Percentiles rank a stretch among this genome's conserved stretches.
phyloP scores from a whole-genome alignment of 2,113 vertebrate species.

The Larimichthys polyactis region DNA sequence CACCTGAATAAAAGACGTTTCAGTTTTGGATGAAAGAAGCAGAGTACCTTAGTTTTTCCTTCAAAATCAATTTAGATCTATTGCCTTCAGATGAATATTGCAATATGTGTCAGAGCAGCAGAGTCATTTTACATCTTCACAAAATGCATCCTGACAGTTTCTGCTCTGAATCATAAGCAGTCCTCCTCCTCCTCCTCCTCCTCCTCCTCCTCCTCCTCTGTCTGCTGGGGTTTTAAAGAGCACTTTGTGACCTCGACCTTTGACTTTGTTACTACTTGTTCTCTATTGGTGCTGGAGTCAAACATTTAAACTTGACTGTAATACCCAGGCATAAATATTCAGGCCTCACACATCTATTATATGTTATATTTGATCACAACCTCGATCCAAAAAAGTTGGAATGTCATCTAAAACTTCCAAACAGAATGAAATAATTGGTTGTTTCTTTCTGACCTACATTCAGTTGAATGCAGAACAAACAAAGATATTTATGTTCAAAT shows the following conservation, averaged over 20 bases:
- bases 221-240: not conserved
- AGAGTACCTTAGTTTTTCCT: conserved; percentile 29
- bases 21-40: too few species aligned
- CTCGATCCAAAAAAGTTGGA: too few species aligned
- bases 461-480: too few species aligned
- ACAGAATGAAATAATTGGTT: too few species aligned
- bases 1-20: conserved; percentile 31
- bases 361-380: too few species aligned
- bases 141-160: conserved; percentile 15
- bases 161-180: not conserved
- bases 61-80: conserved; percentile 32
- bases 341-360: too few species aligned
- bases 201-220: not conserved
- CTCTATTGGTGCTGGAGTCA: too few species aligned
- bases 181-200: not conserved
- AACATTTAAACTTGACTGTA: not conserved
- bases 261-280: not conserved
- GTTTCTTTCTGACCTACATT: too few species aligned
- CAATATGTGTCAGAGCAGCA: conserved; percentile 15
- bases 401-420: too few species aligned
- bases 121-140: conserved; percentile 13
- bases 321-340: too few species aligned
- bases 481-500: too few species aligned
- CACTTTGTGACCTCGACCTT: not conserved
- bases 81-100: conserved; percentile 15